A percentile compares a stretch with the other conserved stretches of the same genome.
These are phyloP conservation scores for Zaprionus ghesquierei DNA, from an alignment of 1,140 invertebrate genomes.

Conservation along the genomic window DNA sequence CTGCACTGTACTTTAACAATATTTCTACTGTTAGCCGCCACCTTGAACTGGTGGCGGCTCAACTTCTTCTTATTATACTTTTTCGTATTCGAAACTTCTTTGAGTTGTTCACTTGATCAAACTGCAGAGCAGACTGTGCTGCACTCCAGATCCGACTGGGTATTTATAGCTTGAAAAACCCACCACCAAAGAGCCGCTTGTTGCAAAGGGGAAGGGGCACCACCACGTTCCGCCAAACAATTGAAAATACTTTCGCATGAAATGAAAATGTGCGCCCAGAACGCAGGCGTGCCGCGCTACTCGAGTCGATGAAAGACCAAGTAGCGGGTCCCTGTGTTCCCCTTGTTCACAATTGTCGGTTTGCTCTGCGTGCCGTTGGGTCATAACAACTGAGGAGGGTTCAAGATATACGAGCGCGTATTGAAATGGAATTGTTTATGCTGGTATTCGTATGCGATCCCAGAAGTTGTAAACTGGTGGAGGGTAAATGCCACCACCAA, in stretches of 20 bases:
- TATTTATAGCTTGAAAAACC: constrained; percentile 66
- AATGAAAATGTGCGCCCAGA: constrained; percentile 29
- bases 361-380: constrained; percentile 58
- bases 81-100: background rate
- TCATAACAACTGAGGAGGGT: constrained; percentile 62
- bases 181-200: constrained; percentile 47
- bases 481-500: constrained; percentile 52
- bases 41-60: constrained; percentile 45
- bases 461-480: constrained; percentile 41
- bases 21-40: constrained; percentile 31
- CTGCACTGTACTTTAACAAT: background rate
- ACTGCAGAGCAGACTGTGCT: constrained; percentile 50
- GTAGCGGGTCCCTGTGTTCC: background rate
- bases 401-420: constrained; percentile 39
- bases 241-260: constrained; percentile 74
- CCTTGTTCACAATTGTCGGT: too few species aligned
- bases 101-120: constrained; percentile 39
- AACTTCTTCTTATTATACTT: background rate
- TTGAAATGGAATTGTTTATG: constrained; percentile 70
- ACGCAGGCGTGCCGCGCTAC: constrained; percentile 65
- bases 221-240: constrained; percentile 26
- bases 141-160: constrained; percentile 33
- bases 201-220: background rate
- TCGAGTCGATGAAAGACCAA: background rate
- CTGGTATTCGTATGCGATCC: constrained; percentile 52